These are phyloP conservation scores for Periophthalmus magnuspinnatus DNA, from an alignment of 2,797 vertebrate species.

Conservation along the genomic window DNA sequence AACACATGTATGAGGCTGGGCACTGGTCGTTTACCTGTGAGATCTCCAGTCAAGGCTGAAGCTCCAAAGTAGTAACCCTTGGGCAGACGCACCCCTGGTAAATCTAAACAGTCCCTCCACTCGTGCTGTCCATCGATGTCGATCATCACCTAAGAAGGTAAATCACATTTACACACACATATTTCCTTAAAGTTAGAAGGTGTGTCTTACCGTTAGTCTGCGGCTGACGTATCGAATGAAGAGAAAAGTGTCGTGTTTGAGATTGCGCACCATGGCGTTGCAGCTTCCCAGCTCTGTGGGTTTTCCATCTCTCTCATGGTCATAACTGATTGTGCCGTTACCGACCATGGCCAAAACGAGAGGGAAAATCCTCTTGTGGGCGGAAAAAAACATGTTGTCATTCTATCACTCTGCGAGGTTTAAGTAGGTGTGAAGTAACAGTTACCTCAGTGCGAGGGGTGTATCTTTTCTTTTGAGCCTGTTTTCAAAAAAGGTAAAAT, in stretches of 20 bases:
- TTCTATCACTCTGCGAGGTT: not conserved
- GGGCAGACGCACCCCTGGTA: slow-evolving; percentile 88
- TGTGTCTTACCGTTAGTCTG: slow-evolving; percentile 84
- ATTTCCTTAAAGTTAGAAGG: not conserved
- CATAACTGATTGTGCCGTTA: slow-evolving; percentile 89
- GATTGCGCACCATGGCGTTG: slow-evolving; percentile 91
- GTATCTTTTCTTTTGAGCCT: slow-evolving; percentile 97
- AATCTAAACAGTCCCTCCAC: slow-evolving; percentile 94
- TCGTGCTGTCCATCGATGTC: slow-evolving; percentile 94
- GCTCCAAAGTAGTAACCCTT: slow-evolving; percentile 91
- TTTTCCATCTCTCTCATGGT: slow-evolving; percentile 90
- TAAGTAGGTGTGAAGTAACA: not conserved
- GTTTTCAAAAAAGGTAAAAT: slow-evolving; percentile 73
- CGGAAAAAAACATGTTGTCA: not conserved
- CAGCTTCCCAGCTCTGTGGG: slow-evolving; percentile 92
- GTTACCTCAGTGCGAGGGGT: slow-evolving; percentile 92
- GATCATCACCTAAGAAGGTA: slow-evolving; percentile 84
- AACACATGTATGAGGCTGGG: too few relatives aligned
- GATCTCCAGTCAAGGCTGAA: slow-evolving; percentile 90
- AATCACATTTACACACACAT: not conserved
- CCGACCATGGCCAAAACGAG: slow-evolving; percentile 93
- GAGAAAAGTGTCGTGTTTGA: slow-evolving; percentile 92
- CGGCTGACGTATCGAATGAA: slow-evolving; percentile 93
- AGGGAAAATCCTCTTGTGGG: slow-evolving; percentile 87
- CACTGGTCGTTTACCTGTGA: slow-evolving; percentile 80